Evolutionary conservation across 2,113 vertebrate species (phyloP).

Genomic region (Ictalurus punctatus): DNA sequence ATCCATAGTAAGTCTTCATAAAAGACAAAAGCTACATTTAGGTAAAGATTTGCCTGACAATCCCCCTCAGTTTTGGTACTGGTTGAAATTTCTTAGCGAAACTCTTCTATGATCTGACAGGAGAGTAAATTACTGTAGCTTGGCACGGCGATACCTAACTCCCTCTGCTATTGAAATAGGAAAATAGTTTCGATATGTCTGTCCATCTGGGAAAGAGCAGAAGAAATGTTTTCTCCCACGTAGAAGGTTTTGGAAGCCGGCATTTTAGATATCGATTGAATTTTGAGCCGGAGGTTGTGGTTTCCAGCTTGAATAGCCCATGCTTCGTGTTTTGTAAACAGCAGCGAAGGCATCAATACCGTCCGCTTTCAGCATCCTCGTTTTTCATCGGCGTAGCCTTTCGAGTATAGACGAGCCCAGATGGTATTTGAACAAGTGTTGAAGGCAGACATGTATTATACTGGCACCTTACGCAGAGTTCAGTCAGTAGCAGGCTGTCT

Average conservation of each 20-base stretch:
- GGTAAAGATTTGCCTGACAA: background rate
- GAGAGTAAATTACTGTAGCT: background rate
- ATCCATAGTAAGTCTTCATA: background rate
- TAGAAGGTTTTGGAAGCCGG: slow-evolving; percentile 1
- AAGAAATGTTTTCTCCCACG: background rate
- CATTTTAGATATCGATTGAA: slow-evolving; percentile 34
- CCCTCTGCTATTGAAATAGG: background rate
- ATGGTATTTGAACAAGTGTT: slow-evolving; percentile 53
- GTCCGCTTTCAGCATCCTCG: slow-evolving; percentile 26
- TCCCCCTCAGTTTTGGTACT: too few species aligned
- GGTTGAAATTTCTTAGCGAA: background rate
- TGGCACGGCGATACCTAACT: background rate
- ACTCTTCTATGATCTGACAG: background rate
- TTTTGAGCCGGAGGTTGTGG: slow-evolving; percentile 35
- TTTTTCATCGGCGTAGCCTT: slow-evolving; percentile 46
- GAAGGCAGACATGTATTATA: slow-evolving; percentile 33
- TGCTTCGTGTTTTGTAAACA: slow-evolving; percentile 36
- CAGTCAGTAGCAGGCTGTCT: slow-evolving; percentile 31
- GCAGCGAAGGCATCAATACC: slow-evolving; percentile 41
- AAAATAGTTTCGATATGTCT: background rate
- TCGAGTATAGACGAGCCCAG: slow-evolving; percentile 39
- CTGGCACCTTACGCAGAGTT: slow-evolving; percentile 31
- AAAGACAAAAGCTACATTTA: background rate
- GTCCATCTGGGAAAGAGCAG: slow-evolving; percentile 1
- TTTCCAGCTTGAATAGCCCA: slow-evolving; percentile 32